These are phyloP conservation scores for Mesorhabditis spiculigera DNA, from an alignment of 2,888 invertebrate species.

Conservation along the genomic window DNA sequence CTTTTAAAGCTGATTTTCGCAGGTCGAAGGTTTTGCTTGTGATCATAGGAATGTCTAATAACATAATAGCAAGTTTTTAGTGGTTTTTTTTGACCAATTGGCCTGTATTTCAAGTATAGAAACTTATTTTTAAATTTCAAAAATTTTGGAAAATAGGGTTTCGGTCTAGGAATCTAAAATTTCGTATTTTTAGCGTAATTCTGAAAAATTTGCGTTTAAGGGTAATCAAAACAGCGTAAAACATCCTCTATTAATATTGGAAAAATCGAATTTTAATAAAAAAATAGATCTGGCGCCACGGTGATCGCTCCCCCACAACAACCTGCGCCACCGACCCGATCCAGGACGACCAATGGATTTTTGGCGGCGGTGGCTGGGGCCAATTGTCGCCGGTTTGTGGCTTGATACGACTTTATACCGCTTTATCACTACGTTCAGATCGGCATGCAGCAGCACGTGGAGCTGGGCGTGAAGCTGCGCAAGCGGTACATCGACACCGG, in stretches of 20 bases:
- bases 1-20: too few relatives aligned
- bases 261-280: background rate
- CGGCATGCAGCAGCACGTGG: constrained; percentile 34
- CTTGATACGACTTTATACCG: background rate
- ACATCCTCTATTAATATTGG: background rate
- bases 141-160: background rate
- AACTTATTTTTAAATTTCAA: background rate
- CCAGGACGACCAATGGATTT: constrained; percentile 21
- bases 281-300: constrained; percentile 45
- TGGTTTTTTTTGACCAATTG: too few relatives aligned
- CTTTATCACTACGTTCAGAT: constrained; percentile 13
- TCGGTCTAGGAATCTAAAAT: background rate
- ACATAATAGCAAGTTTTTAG: too few relatives aligned
- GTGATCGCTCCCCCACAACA: constrained; percentile 38
- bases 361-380: constrained; percentile 35
- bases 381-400: constrained; percentile 31
- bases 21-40: too few relatives aligned
- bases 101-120: too few relatives aligned
- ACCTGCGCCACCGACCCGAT: constrained; percentile 31
- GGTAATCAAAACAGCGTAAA: background rate
- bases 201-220: background rate
- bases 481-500: constrained; percentile 28
- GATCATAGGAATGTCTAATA: too few relatives aligned
- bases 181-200: background rate
- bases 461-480: constrained; percentile 26